A percentile compares a stretch with the other conserved stretches of the same genome.
Conservation (phyloP, 2,797 vertebrate genomes). For the Notamacropus eugenii region DNA sequence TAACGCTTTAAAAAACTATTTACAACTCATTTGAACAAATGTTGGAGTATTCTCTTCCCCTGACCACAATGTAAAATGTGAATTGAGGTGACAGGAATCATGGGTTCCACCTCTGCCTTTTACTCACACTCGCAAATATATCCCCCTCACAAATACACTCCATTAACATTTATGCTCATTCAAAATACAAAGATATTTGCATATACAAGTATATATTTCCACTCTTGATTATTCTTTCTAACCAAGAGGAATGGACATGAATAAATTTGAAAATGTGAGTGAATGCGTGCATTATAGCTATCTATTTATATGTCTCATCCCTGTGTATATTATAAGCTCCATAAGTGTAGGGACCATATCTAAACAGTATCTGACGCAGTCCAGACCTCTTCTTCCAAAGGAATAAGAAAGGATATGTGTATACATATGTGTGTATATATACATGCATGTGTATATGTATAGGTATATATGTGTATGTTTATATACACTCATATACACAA, state of each 20-base stretch:
- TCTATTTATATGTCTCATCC: background rate
- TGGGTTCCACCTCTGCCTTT: background rate
- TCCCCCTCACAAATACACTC: background rate
- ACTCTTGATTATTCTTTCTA: background rate
- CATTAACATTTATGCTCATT: background rate
- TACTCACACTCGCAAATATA: background rate
- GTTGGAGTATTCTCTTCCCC: background rate
- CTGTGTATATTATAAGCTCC: background rate
- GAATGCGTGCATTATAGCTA: background rate
- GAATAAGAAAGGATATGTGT: background rate
- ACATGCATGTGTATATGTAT: too few relatives aligned
- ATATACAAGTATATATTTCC: background rate
- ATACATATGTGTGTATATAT: background rate
- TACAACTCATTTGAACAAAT: background rate
- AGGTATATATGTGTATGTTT: too few relatives aligned
- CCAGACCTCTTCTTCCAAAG: background rate
- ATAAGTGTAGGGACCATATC: background rate
- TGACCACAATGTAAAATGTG: background rate
- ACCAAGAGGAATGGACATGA: background rate
- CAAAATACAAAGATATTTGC: background rate
- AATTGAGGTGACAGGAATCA: background rate
- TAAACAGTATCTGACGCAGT: background rate
- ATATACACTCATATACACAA: too few relatives aligned
- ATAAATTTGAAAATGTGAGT: background rate
- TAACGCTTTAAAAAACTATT: background rate